Conservation (phyloP, 2,888 invertebrate species). For the Drosophila barbarae region DNA sequence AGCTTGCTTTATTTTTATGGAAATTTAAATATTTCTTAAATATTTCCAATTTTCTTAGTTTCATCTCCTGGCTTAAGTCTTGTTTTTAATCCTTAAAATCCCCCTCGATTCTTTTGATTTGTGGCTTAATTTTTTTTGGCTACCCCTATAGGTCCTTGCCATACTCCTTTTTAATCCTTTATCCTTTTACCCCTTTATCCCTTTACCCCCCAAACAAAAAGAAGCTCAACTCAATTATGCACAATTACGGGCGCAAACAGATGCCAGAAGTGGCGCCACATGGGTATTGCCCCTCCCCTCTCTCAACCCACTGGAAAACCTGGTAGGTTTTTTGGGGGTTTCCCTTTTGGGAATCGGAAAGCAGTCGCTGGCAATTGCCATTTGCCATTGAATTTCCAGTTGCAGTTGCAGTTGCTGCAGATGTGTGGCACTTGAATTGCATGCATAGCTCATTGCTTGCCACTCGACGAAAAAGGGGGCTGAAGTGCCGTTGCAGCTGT, state of each 20-base stretch:
- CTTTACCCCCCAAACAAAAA: no score
- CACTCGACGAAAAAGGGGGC: slow-evolving; percentile 58
- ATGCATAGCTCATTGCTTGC: slow-evolving; percentile 74
- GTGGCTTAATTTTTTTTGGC: background rate
- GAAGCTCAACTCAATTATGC: slow-evolving; percentile 67
- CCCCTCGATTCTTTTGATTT: background rate
- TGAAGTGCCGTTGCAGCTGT: slow-evolving; percentile 42
- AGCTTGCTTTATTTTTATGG: background rate
- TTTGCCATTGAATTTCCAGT: slow-evolving; percentile 38
- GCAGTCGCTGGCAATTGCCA: slow-evolving; percentile 46
- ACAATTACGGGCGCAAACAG: slow-evolving; percentile 69
- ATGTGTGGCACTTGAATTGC: slow-evolving; percentile 65
- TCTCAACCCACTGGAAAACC: no score
- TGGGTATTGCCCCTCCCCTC: background rate
- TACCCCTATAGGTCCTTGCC: background rate
- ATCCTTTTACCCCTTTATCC: background rate
- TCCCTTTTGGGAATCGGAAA: slow-evolving; percentile 39
- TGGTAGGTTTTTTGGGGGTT: slow-evolving; percentile 51
- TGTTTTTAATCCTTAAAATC: no score
- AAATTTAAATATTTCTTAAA: no score
- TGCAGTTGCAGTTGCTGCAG: slow-evolving; percentile 32
- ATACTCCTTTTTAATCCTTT: no score
- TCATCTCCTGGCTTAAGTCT: no score
- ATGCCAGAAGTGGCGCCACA: slow-evolving; percentile 47
- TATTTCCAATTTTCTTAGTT: no score